These are phyloP conservation scores for Conistra vaccinii DNA, from an alignment of 2,888 invertebrate species.

Conservation along the genomic window DNA sequence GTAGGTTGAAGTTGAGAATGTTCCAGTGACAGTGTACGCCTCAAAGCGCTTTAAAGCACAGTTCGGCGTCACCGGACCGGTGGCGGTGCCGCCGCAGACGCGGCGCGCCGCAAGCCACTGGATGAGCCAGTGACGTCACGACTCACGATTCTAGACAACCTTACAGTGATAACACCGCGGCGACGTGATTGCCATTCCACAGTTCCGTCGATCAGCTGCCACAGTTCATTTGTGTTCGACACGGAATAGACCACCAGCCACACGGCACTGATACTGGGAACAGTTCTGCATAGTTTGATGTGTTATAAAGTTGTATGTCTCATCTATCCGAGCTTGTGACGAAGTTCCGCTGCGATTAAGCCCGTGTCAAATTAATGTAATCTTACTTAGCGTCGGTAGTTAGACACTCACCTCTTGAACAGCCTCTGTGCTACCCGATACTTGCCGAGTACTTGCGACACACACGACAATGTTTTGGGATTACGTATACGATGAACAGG, in stretches of 20 bases:
- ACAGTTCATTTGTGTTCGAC: conserved; percentile 27
- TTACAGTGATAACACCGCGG: conserved; percentile 48
- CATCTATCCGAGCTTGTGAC: conserved; percentile 45
- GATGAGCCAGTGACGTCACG: conserved; percentile 50
- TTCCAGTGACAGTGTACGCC: conserved; percentile 49
- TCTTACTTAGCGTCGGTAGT: conserved; percentile 57
- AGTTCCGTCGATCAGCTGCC: conserved; percentile 30
- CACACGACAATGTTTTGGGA: conserved; percentile 14
- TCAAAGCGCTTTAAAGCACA: conserved; percentile 59
- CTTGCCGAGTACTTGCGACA: conserved; percentile 26
- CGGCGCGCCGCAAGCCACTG: conserved; percentile 34
- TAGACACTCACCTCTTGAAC: conserved; percentile 52
- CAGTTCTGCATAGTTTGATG: conserved; percentile 31
- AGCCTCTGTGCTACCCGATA: conserved; percentile 48
- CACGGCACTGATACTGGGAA: conserved; percentile 17
- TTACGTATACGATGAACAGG: not conserved
- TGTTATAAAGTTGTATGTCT: conserved; percentile 32
- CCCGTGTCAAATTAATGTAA: conserved; percentile 61
- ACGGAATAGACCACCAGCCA: conserved; percentile 19
- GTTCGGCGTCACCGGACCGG: conserved; percentile 42
- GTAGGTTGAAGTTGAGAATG: conserved; percentile 59
- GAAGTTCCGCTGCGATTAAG: conserved; percentile 50
- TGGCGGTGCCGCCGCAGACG: conserved; percentile 34
- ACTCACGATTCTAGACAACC: conserved; percentile 21
- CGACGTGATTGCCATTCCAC: conserved; percentile 54